phyloP scores from a whole-genome alignment of 2,113 vertebrate species.

The Holacanthus passer region DNA sequence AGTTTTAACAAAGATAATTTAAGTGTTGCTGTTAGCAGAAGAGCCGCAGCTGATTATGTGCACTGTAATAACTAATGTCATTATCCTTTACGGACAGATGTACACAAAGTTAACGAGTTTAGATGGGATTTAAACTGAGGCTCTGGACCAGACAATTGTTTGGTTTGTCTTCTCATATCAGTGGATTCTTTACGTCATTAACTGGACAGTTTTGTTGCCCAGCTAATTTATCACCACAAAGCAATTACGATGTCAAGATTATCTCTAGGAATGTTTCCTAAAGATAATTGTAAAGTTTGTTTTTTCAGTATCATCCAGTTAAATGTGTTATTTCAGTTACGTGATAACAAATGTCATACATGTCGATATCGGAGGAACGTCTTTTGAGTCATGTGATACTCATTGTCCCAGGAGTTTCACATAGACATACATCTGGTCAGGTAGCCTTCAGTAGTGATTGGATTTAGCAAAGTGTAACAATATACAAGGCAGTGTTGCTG shows the following conservation, averaged over 20 bases:
- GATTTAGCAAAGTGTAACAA: background rate
- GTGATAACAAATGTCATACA: background rate
- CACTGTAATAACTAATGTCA: conserved; percentile 6
- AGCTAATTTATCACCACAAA: background rate
- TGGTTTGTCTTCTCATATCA: background rate
- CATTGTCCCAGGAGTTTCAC: background rate
- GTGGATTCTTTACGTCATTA: background rate
- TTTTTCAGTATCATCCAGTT: background rate
- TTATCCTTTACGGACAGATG: background rate
- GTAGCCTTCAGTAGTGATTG: background rate
- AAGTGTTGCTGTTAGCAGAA: conserved; percentile 26
- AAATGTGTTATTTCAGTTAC: conserved; percentile 8
- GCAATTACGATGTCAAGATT: background rate
- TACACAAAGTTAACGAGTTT: background rate
- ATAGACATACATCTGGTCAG: background rate
- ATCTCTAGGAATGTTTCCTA: background rate
- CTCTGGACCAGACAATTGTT: background rate
- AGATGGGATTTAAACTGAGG: background rate
- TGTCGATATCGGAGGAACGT: too few species aligned
- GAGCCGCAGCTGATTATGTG: background rate
- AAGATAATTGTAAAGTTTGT: conserved; percentile 3
- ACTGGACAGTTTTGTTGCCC: background rate
- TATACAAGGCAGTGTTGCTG: background rate
- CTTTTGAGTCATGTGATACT: background rate
- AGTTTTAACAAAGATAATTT: background rate